phyloP scores from a whole-genome alignment of 2,888 invertebrate genomes.

The Latrodectus elegans region DNA sequence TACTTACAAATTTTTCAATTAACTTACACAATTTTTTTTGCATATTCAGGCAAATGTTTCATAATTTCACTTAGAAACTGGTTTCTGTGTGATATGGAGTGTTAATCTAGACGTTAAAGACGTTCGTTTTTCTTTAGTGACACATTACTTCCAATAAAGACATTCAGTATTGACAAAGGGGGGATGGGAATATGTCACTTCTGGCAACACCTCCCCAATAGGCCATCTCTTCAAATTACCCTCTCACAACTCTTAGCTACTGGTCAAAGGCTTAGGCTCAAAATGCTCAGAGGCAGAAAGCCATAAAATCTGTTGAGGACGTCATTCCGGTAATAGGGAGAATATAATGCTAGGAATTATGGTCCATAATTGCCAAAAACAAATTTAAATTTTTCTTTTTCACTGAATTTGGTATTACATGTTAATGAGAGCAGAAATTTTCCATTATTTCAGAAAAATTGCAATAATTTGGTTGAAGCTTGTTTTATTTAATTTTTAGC shows the following conservation, averaged over 20 bases:
- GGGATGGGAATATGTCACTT: conserved; percentile 44
- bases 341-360: too few relatives aligned
- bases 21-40: not conserved
- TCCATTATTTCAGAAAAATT: too few relatives aligned
- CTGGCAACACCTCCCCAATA: conserved; percentile 53
- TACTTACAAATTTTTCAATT: conserved; percentile 4
- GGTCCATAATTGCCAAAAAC: too few relatives aligned
- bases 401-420: too few relatives aligned
- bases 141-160: conserved; percentile 44
- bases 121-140: conserved; percentile 20
- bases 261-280: conserved; percentile 29
- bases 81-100: not conserved
- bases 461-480: too few relatives aligned
- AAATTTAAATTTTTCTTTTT: too few relatives aligned
- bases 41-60: not conserved
- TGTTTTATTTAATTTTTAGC: too few relatives aligned
- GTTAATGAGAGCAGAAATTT: too few relatives aligned
- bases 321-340: too few relatives aligned
- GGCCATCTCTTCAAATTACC: conserved; percentile 27
- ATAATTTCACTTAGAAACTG: not conserved
- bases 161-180: conserved; percentile 17
- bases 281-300: conserved; percentile 4
- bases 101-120: conserved; percentile 12
- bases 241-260: conserved; percentile 38
- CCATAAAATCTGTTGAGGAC: not conserved